Conservation (phyloP, 1,140 invertebrate species). For the Cardiocondyla obscurior region DNA sequence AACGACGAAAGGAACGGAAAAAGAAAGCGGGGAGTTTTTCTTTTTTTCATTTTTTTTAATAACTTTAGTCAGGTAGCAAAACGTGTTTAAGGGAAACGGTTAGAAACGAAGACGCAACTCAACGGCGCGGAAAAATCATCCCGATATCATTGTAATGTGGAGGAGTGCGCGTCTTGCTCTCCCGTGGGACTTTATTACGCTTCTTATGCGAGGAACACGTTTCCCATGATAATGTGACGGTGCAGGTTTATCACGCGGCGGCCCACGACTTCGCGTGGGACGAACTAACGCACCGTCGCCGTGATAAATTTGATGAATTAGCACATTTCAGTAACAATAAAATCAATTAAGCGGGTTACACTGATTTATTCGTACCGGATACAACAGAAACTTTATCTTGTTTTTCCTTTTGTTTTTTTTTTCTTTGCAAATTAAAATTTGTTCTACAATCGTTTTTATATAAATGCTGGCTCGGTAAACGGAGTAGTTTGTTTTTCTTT, state of each 20-base stretch:
- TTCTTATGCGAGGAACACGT: slow-evolving; percentile 62
- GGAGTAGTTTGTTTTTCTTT: not conserved
- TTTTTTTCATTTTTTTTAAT: no score
- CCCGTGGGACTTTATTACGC: slow-evolving; percentile 66
- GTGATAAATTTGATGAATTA: slow-evolving; percentile 9
- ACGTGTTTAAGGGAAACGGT: not conserved
- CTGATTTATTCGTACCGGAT: not conserved
- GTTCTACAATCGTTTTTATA: slow-evolving; percentile 12
- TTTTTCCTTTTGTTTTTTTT: no score
- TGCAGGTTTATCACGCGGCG: slow-evolving; percentile 1
- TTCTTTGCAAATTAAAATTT: slow-evolving; percentile 26
- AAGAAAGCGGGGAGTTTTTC: not conserved
- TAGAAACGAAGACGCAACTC: slow-evolving; percentile 56
- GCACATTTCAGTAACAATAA: not conserved
- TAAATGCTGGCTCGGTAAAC: slow-evolving; percentile 5
- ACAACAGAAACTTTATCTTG: not conserved
- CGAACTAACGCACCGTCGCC: no score
- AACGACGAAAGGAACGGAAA: not conserved
- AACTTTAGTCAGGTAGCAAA: slow-evolving; percentile 14
- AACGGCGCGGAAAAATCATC: slow-evolving; percentile 66
- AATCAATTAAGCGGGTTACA: slow-evolving; percentile 14
- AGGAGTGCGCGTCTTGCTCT: slow-evolving; percentile 23
- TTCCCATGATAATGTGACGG: slow-evolving; percentile 64
- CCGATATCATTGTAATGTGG: slow-evolving; percentile 51
- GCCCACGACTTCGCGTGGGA: not conserved